Conservation (phyloP, 2,888 invertebrate species). For the Buathra laborator region DNA sequence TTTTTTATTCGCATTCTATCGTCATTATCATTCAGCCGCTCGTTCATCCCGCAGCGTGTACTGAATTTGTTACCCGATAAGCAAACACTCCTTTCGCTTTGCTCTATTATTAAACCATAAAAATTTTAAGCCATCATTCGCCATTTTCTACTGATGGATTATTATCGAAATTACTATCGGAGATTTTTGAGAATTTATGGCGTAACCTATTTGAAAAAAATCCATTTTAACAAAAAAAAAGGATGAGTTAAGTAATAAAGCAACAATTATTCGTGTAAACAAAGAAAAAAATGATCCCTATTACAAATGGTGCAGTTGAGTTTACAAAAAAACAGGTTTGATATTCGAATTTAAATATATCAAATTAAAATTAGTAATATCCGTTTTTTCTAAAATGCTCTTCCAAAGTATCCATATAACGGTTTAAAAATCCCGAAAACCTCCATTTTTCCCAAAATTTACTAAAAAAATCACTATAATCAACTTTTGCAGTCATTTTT, state of each 20-base stretch:
- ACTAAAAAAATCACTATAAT: no score
- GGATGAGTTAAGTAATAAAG: not conserved
- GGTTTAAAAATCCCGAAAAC: no score
- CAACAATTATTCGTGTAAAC: not conserved
- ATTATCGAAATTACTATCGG: constrained; percentile 47
- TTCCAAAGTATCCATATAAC: no score
- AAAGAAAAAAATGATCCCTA: not conserved
- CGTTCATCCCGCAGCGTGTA: constrained; percentile 33
- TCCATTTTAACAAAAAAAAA: not conserved
- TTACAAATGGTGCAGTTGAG: not conserved
- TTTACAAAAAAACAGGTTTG: not conserved
- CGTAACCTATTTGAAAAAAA: not conserved
- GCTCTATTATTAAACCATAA: constrained; percentile 82
- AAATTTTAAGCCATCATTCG: constrained; percentile 65
- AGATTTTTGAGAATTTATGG: constrained; percentile 24
- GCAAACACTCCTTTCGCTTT: constrained; percentile 78
- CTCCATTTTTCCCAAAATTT: no score
- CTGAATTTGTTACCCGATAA: constrained; percentile 77
- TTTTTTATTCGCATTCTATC: constrained; percentile 54
- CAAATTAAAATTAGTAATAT: no score
- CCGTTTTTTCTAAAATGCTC: no score
- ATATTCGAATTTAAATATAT: no score
- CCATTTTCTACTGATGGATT: constrained; percentile 21
- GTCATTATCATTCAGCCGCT: constrained; percentile 54
- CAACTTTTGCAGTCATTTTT: no score